phyloP scores from a whole-genome alignment of 2,888 invertebrate genomes.

The Dioctria rufipes region DNA sequence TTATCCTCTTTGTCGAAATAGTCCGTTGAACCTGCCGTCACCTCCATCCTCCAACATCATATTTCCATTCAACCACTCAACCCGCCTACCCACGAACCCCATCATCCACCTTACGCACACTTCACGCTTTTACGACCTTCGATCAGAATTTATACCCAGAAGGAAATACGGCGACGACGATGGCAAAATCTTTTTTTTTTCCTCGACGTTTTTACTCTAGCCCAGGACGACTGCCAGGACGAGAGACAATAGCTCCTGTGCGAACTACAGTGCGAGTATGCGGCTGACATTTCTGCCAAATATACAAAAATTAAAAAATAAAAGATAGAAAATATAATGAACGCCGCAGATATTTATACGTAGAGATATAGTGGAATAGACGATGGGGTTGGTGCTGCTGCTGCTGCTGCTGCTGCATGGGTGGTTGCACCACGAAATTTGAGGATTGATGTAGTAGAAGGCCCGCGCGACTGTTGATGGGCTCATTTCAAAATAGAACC shows the following conservation, averaged over 20 bases:
- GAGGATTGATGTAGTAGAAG: conserved; percentile 45
- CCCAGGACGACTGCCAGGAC: not conserved
- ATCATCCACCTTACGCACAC: conserved; percentile 27
- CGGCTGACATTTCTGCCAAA: conserved; percentile 50
- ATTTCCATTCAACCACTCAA: too few relatives aligned
- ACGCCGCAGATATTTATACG: conserved; percentile 40
- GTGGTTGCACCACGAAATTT: conserved; percentile 43
- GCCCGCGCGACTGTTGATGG: conserved; percentile 31
- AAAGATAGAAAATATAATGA: conserved; percentile 53
- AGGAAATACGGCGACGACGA: conserved; percentile 41
- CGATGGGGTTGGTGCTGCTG: not conserved
- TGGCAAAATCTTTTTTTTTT: conserved; percentile 12
- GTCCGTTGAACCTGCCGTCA: conserved; percentile 32
- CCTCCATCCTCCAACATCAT: not conserved
- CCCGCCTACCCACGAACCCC: too few relatives aligned
- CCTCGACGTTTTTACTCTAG: conserved; percentile 3
- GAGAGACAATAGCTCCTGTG: conserved; percentile 23
- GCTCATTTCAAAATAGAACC: conserved; percentile 47
- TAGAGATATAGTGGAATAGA: conserved; percentile 31
- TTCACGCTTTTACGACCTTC: conserved; percentile 48
- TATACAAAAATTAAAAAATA: conserved; percentile 49
- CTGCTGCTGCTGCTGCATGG: not conserved
- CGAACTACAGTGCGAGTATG: conserved; percentile 33
- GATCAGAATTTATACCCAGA: conserved; percentile 41
- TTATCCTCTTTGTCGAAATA: conserved; percentile 34